Conservation (phyloP, 2,888 invertebrate genomes). For the Dryocosmus kuriphilus region DNA sequence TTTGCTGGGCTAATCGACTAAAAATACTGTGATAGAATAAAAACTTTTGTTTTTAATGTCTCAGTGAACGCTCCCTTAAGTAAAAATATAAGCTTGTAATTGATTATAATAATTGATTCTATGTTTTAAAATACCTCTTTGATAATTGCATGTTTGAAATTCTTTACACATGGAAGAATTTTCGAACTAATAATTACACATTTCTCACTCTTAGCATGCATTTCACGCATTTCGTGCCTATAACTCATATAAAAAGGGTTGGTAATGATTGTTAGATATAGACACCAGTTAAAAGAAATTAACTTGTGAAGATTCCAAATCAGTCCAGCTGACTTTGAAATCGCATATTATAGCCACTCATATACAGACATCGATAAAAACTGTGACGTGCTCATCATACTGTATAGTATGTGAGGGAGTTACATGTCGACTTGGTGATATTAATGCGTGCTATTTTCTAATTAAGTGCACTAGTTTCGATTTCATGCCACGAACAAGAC, state of each 20-base stretch:
- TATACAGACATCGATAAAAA: constrained; percentile 12
- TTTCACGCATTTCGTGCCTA: not conserved
- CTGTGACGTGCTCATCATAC: constrained; percentile 35
- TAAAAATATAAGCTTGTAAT: not conserved
- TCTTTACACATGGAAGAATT: not conserved
- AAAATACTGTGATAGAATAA: no score
- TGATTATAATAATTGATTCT: not conserved
- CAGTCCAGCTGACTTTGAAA: not conserved
- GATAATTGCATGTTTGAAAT: not conserved
- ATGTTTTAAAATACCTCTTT: not conserved
- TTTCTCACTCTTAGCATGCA: constrained; percentile 2
- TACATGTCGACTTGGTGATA: constrained; percentile 39
- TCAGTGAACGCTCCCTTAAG: no score
- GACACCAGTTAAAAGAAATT: constrained; percentile 27
- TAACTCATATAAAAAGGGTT: not conserved
- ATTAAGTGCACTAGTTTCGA: constrained; percentile 60
- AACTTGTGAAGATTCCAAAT: not conserved
- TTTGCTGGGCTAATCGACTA: no score
- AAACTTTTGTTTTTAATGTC: no score
- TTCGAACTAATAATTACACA: not conserved
- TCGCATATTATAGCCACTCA: constrained; percentile 3
- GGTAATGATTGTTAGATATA: constrained; percentile 20
- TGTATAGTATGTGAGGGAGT: constrained; percentile 25
- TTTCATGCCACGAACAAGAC: constrained; percentile 57
- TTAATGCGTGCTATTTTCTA: constrained; percentile 55